Evolutionary conservation across 2,113 vertebrate genomes (phyloP).

Genomic region (Cochlearius cochlearius): DNA sequence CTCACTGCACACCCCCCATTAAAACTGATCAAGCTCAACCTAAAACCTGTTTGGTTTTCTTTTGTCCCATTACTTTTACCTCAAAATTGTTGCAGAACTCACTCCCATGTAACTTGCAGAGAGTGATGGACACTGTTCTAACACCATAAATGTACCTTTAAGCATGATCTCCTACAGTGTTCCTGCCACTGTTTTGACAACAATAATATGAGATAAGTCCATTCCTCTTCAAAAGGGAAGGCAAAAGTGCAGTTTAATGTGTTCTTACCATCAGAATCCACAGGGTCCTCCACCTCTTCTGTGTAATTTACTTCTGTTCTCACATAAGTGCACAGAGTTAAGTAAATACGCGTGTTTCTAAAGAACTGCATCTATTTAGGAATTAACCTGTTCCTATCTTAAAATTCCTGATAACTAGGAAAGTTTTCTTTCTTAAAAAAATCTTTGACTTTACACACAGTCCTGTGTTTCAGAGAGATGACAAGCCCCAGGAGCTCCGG

Average conservation of each 20-base stretch:
- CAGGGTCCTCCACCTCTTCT: constrained; percentile 94
- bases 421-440: not conserved
- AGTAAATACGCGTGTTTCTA: constrained; percentile 32
- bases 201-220: not conserved
- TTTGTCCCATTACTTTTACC: not conserved
- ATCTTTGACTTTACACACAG: not conserved
- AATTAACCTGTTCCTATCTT: not conserved
- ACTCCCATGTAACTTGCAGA: not conserved
- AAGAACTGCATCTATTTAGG: not conserved
- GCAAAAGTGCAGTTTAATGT: not conserved
- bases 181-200: not conserved
- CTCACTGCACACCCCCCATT: not conserved
- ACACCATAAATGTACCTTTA: not conserved
- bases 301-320: constrained; percentile 98
- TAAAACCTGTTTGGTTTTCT: not conserved
- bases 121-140: not conserved
- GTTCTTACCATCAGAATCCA: constrained; percentile 93
- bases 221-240: not conserved
- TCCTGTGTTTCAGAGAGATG: not conserved
- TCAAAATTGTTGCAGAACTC: not conserved
- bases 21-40: not conserved
- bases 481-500: not conserved
- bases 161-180: not conserved
- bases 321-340: constrained; percentile 89
- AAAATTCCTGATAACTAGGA: not conserved